These are phyloP conservation scores for Zingel zingel DNA, from an alignment of 2,113 vertebrate species.

Conservation along the genomic window DNA sequence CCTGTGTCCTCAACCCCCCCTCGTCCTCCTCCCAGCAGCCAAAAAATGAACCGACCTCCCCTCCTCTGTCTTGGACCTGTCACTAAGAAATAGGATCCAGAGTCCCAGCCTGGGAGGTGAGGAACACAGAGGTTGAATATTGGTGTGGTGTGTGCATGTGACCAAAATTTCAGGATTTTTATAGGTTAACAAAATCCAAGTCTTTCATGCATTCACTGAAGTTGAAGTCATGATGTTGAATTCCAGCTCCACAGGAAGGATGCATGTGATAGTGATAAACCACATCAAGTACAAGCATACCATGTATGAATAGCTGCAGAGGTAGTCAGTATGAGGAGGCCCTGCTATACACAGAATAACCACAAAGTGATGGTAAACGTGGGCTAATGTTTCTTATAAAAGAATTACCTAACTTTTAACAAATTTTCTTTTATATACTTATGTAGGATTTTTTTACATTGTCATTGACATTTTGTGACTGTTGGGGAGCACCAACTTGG, in stretches of 20 bases:
- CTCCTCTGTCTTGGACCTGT: conserved; percentile 67
- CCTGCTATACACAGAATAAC: conserved; percentile 8
- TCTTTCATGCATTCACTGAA: not conserved
- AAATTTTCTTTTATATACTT: not conserved
- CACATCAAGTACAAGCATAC: conserved; percentile 7
- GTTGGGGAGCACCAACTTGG: not conserved
- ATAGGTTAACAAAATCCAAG: not conserved
- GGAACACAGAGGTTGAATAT: conserved; percentile 36
- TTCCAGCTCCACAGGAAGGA: conserved; percentile 42
- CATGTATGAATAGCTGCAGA: conserved; percentile 16
- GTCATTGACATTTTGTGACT: not conserved
- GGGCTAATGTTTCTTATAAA: not conserved
- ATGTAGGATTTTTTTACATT: not conserved
- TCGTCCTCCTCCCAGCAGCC: conserved; percentile 46
- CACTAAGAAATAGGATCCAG: conserved; percentile 76
- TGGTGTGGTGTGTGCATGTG: conserved; percentile 33
- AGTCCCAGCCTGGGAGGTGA: conserved; percentile 45
- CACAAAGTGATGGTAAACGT: conserved; percentile 19
- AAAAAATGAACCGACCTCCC: conserved; percentile 54
- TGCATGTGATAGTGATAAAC: conserved; percentile 22
- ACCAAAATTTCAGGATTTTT: not conserved
- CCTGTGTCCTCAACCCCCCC: conserved; percentile 40
- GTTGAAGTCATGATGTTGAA: conserved; percentile 14
- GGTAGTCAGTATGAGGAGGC: not conserved
- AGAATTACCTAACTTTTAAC: not conserved